Base-by-base conservation (phyloP, 2,888 invertebrate species). In the Blastobasis adustella region DNA sequence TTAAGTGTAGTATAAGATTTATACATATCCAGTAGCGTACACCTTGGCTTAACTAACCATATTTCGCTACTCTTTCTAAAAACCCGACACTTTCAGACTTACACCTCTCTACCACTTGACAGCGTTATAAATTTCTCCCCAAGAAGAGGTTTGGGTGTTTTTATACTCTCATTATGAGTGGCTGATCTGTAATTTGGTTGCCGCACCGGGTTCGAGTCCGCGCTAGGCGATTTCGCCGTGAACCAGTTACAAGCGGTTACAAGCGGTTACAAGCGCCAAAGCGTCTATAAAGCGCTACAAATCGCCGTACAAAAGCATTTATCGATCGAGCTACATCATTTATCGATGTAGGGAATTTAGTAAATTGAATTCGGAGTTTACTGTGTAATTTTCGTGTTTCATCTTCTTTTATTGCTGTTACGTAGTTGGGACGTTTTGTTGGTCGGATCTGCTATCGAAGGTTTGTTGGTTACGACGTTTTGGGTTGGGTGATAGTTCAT, bases 111-210 rank as follows among this genome's bases (percentile, higher is more conserved):
- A 49, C 49, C 45, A 49, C 50, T 23, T 45, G 38, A 38, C 23
- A 45, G 39, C 49, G 58, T 58, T 62, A 62, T 58, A 56, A 56
- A 53, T 56, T 55, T 56, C 49, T 55, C 57, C 59, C 56, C 57
- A 58, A 59, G 55, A 57, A 59, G 55, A 49, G 56, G 55, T 52
- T 58, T 53, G 49, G 53, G 50, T 39, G 44, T 38, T 55, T 52
- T 54, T 52, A 52, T 52, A 55, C 59, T 53, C 56, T 63, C 58
- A 63, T 63, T 63, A 63, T 51, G 40, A 39, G 23, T 23, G 38
- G 36, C 55, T 55, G 55, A 58, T 53, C 55, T 65, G 56, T 62
- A 65, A 65, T 65, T 64, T 65, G 48, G 48, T 48, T 37, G 58
- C 61, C 55, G 56, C 9, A 9, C 43, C 48, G 5, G 51, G 54